Evolutionary conservation across 2,113 vertebrate species (phyloP).

Genomic region (Naja naja): DNA sequence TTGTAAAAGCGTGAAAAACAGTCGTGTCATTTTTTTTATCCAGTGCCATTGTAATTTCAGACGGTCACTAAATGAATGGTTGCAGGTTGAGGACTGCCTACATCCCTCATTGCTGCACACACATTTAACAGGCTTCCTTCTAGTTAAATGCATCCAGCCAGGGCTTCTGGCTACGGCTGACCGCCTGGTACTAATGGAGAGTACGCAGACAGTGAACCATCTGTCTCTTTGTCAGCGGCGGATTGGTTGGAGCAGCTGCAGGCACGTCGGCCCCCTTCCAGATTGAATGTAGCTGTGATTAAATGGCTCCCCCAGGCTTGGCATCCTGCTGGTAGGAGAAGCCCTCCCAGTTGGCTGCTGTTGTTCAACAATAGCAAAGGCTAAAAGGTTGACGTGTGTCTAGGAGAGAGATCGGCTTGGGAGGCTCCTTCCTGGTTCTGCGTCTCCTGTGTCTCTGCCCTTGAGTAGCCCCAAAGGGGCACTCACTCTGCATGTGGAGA

Average conservation of each 20-base stretch:
- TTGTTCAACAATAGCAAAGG: background rate
- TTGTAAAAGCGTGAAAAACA: background rate
- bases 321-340: background rate
- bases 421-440: background rate
- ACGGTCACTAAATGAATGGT: background rate
- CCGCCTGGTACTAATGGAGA: background rate
- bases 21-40: rapidly evolving
- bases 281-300: background rate
- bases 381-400: background rate
- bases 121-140: background rate
- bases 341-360: background rate
- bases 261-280: background rate
- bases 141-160: background rate
- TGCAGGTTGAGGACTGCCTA: background rate
- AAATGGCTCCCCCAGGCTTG: constrained; percentile 19
- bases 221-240: background rate
- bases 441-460: too few species aligned
- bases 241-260: background rate
- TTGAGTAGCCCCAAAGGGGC: background rate
- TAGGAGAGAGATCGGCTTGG: background rate
- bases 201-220: background rate
- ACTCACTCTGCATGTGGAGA: background rate
- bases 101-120: background rate
- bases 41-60: background rate
- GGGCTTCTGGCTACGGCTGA: background rate